Evolutionary conservation across 1,140 invertebrate genomes (phyloP), one percentile per base, ranked within the genome.

Genomic region (Antheraea mylitta): DNA sequence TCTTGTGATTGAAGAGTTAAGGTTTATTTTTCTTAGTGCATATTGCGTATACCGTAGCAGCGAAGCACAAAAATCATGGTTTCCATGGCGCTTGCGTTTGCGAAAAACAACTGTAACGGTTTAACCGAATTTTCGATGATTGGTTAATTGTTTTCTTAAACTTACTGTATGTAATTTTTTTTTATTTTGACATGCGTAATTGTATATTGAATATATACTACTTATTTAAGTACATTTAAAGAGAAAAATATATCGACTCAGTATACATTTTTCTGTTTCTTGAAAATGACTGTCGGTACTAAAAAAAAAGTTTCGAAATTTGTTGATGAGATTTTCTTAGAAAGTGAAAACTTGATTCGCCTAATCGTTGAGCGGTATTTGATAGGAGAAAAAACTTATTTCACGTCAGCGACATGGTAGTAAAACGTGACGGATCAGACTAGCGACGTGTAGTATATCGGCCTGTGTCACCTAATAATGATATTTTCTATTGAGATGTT

Each of bases 111-210:
- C 11, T 63, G 61, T 63, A 63, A 63, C 61, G 30, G 30, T 63
- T 63, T 63, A n/a, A 7, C 22, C 16, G 37, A 63, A n/a, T 37
- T 63, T 63, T 18, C 61, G 30, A 30, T 63, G 30, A 63, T 63
- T 63, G 61, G 22, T 63, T 63, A 63, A 63, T 63, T 63, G 37
- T 63, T 63, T 30, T 63, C 16, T 53, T 53, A 16, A 53, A 53
- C 16, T 53, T 18, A 13, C 11, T 6, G 22, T 36, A 11, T 36
- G 61, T 37, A 63, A 63, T 63, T 63, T 63, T 13, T 63, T 53
- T 53, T 53, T 6, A 53, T 63, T 63, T 37, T 63, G 61, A 63
- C 61, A 37, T 37, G 22, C 9, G 22, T 37, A 63, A 63, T 63
- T 37, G 61, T 63, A 53, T 53, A 53, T 53, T 16, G 10, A 53